Evolutionary conservation across 2,888 invertebrate species (phyloP).

Genomic region (Calephelis perditalis): DNA sequence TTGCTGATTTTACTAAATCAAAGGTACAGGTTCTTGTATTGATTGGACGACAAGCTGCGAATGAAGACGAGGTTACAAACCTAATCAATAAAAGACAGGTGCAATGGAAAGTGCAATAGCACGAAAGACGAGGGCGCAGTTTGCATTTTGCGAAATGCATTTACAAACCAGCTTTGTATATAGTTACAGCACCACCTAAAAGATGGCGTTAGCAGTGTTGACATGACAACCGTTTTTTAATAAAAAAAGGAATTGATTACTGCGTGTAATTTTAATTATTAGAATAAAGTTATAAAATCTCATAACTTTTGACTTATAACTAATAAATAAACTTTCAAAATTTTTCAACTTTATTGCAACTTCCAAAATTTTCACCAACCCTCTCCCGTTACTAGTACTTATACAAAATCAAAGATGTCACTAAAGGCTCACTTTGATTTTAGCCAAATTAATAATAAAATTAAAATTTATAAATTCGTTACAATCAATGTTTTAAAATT

Average conservation of each 20-base stretch:
- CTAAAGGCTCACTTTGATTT: constrained; percentile 18
- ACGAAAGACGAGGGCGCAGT: constrained; percentile 36
- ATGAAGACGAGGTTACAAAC: too few relatives aligned
- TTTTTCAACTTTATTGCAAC: too few relatives aligned
- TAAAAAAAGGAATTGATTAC: background rate
- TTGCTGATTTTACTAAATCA: too few relatives aligned
- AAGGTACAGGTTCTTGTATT: too few relatives aligned
- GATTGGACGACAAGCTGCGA: too few relatives aligned
- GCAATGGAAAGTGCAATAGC: constrained; percentile 13
- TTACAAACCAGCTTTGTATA: constrained; percentile 32
- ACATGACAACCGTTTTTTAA: background rate
- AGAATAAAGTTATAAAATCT: too few relatives aligned
- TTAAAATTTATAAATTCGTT: too few relatives aligned
- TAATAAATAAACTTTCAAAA: too few relatives aligned
- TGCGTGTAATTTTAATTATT: too few relatives aligned
- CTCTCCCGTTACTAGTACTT: constrained; percentile 15
- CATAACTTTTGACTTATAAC: too few relatives aligned
- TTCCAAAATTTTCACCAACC: background rate
- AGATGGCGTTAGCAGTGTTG: constrained; percentile 50
- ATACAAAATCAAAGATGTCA: constrained; percentile 45
- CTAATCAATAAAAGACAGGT: background rate
- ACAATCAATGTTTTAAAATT: too few relatives aligned
- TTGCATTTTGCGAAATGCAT: constrained; percentile 44
- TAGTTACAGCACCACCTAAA: constrained; percentile 45
- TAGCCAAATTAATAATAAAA: too few relatives aligned